These are phyloP conservation scores for Patella ulyssiponensis DNA, from an alignment of 2,888 invertebrate genomes.

Conservation along the genomic window DNA sequence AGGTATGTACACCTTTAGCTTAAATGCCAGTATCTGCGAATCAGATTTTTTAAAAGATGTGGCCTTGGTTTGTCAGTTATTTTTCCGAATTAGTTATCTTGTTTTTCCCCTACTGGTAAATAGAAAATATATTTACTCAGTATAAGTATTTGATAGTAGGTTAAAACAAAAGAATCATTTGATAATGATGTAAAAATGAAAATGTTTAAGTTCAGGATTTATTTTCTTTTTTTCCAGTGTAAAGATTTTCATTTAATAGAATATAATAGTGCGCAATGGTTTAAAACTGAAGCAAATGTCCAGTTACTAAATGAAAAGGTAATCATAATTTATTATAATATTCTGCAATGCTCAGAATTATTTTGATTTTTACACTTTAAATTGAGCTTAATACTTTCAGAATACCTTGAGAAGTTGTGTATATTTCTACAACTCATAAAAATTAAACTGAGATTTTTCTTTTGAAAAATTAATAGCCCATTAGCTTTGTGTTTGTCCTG, in stretches of 20 bases:
- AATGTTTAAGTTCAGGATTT: no score
- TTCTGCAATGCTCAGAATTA: no score
- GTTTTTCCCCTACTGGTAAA: no score
- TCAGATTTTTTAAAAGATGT: neutral
- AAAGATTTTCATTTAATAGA: slow-evolving; percentile 64
- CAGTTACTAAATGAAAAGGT: slow-evolving; percentile 57
- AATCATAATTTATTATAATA: slow-evolving; percentile 6
- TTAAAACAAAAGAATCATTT: no score
- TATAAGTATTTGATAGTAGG: no score
- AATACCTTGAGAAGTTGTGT: no score
- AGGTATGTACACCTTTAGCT: slow-evolving; percentile 1
- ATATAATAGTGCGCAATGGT: slow-evolving; percentile 67
- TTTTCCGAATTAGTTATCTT: no score
- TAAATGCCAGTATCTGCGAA: neutral
- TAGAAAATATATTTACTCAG: no score
- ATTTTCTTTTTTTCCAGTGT: slow-evolving; percentile 56
- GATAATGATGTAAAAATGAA: no score
- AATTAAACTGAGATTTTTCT: neutral
- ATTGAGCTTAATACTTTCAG: no score
- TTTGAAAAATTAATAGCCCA: neutral
- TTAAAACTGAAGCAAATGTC: slow-evolving; percentile 43
- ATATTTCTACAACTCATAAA: neutral
- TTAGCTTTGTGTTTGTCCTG: neutral
- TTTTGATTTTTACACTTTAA: no score
- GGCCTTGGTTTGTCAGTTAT: no score